Base-by-base conservation (phyloP, 2,888 invertebrate species). In the Nephrocerus scutellatus region DNA sequence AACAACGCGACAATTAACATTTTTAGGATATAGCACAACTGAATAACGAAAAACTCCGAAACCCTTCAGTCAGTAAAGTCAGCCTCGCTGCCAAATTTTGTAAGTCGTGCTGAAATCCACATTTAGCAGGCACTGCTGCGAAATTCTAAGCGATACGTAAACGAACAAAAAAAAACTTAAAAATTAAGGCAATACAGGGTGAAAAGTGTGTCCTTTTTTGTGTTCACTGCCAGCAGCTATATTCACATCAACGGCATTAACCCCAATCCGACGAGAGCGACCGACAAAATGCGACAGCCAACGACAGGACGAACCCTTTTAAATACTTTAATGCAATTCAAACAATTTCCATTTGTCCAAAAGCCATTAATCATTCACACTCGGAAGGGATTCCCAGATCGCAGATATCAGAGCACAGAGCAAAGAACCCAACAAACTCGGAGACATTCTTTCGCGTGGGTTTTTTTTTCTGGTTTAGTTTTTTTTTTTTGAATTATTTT, bases 321-420 rank as follows among this genome's bases (percentile, higher is more conserved):
- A 49, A 49, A 59, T 56, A 59, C 59, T 62, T 60, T 59, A 60
- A 62, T 61, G 60, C 59, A 62, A 63, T 62, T 60, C 60, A 58
- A 60, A 60, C 60, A 60, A 63, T 63, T 63, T 63, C 62, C 60
- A 64, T 64, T 63, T 64, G 63, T 64, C 64, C 63, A 54, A 57
- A 50, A 56, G 53, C 54, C 63, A 63, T 63, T 63, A 63, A 63
- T 63, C 63, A 63, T 63, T 63, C 54, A 51, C 54, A 60, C 55
- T 52, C 52, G 47, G 56, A 26, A 32, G 40, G 39, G 36, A 44
- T 42, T 44, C 41, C 46, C 41, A 48, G 36, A 37, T 46, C 40
- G 43, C 41, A 46, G 41, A 36, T 32, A 34, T 33, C 37, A 35
- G 46, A 39, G 39, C 46, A 39, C 43, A 29, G 36, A 23, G 23